Base-by-base conservation (phyloP, 2,113 vertebrate genomes). In the Leuciscus idus region DNA sequence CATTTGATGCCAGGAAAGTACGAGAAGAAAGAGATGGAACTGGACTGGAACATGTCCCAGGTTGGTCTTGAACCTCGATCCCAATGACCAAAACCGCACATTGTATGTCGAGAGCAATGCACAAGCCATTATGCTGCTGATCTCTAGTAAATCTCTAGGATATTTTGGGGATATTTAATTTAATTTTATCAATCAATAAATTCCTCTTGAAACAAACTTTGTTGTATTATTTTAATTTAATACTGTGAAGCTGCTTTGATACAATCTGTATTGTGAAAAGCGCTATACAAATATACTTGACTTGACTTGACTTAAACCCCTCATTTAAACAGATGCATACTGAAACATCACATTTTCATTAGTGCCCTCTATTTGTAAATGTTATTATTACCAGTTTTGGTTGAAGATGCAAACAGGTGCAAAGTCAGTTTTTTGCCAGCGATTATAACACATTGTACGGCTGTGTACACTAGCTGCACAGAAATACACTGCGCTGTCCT, bases 401-500 rank as follows among this genome's bases (percentile, higher is more conserved):
- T 7, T 19, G 2, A 6, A 57, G 33, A 33, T 33, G 3, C 33
- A 7, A 57, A 57, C 52, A 57, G 19, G 55, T 57, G 28, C 21
- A 36, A 30, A 36, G n/a, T 81, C n/a, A 55, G 30, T 23, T 87
- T 90, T 89, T 86, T 84, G 81, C 73, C 10, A 64, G 21, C 3
- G 21, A 30, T 30, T 64, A 11, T 36, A 17, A 13, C 36, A 30
- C 68, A 21, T 36, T 90, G 57, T 30, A 33, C 73, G 77, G 39
- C 19, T 28, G 93, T 94, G 93, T 76, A 48, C 66, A 0, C 88
- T 85, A 2, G 91, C 91, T 86, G 92, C 91, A 92, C 93, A 93
- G 87, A 89, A 92, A 75, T 93, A 94, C 19, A 90, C 52, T 0
- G 86, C 91, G 7, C 82, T 87, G 88, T 88, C 89, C 13, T n/a